Percentiles rank a stretch among this genome's conserved stretches.
These are phyloP conservation scores for Prosopocoilus inquinatus DNA, from an alignment of 2,888 invertebrate genomes.

Conservation along the genomic window DNA sequence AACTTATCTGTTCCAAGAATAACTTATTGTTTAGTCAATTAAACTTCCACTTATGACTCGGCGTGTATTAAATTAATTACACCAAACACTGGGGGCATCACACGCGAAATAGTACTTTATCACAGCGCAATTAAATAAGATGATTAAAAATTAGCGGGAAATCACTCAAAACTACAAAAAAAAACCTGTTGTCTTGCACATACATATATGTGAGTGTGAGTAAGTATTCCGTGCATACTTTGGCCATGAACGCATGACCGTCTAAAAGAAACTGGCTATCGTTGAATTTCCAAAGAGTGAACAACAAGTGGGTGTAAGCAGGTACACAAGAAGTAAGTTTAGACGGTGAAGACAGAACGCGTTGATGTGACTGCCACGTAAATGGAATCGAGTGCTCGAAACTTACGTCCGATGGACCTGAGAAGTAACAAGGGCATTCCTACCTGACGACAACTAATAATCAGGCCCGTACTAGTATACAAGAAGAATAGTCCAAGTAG, in stretches of 20 bases:
- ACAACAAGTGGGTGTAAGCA: slow-evolving; percentile 33
- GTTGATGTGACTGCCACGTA: slow-evolving; percentile 2
- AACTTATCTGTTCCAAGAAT: background rate
- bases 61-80: too few relatives aligned
- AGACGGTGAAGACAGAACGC: slow-evolving; percentile 11
- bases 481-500: slow-evolving; percentile 4
- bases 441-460: slow-evolving; percentile 17
- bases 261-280: slow-evolving; percentile 28
- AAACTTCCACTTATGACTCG: background rate
- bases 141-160: too few relatives aligned
- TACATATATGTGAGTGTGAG: too few relatives aligned
- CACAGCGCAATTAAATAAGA: too few relatives aligned
- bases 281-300: slow-evolving; percentile 28
- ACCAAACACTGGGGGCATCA: too few relatives aligned
- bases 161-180: too few relatives aligned
- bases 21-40: background rate
- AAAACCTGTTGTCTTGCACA: too few relatives aligned
- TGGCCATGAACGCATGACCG: slow-evolving; percentile 28
- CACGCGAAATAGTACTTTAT: too few relatives aligned
- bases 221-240: background rate
- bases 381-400: slow-evolving; percentile 26
- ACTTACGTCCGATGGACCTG: slow-evolving; percentile 40
- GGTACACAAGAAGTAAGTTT: slow-evolving; percentile 32
- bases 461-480: slow-evolving; percentile 6
- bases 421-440: slow-evolving; percentile 43